These are phyloP conservation scores for Biston stratarius DNA, from an alignment of 2,888 invertebrate genomes.

Conservation along the genomic window DNA sequence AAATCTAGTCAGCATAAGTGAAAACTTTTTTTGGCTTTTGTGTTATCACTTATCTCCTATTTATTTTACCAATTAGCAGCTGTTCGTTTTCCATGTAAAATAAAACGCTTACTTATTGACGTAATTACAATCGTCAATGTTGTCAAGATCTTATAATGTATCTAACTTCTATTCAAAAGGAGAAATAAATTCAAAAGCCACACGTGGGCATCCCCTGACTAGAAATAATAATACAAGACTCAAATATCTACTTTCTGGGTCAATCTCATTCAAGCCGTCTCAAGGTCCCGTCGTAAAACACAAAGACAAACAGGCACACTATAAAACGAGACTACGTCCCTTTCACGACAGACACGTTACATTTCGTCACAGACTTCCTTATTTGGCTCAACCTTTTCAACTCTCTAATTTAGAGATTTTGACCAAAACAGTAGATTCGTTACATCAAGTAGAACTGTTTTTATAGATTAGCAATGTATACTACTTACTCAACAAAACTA, in stretches of 20 bases:
- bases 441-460: too few species aligned
- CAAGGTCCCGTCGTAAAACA: conserved; percentile 28
- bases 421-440: neutral
- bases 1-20: too few species aligned
- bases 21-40: too few species aligned
- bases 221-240: conserved; percentile 22
- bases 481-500: too few species aligned
- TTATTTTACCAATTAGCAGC: too few species aligned
- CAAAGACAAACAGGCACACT: conserved; percentile 40
- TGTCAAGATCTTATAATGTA: conserved; percentile 6
- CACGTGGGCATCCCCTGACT: conserved; percentile 26
- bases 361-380: conserved; percentile 10
- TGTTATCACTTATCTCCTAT: too few species aligned
- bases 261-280: conserved; percentile 35
- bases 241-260: conserved; percentile 32
- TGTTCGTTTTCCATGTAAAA: too few species aligned
- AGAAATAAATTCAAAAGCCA: conserved; percentile 26
- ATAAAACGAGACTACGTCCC: conserved; percentile 45
- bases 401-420: neutral
- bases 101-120: too few species aligned
- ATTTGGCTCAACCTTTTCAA: neutral
- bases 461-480: too few species aligned
- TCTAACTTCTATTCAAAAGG: conserved; percentile 3
- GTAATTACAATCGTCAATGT: neutral
- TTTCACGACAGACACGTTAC: conserved; percentile 47